phyloP scores from a whole-genome alignment of 1,140 invertebrate genomes.

The Heliothis virescens region DNA sequence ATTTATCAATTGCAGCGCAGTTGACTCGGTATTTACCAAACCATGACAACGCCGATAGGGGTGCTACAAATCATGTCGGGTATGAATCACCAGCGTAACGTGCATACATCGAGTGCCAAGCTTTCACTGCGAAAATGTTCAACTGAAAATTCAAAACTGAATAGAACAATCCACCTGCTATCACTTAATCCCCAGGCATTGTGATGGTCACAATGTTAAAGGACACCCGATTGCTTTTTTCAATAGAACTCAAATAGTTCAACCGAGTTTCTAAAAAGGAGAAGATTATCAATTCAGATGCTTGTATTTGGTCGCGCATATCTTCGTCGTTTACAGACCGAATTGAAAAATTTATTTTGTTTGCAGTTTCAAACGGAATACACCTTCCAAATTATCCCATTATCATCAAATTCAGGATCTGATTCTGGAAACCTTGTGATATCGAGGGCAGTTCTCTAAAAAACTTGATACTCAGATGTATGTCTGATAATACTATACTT shows the following conservation, averaged over 20 bases:
- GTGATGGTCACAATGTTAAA: neutral
- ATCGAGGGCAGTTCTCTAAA: neutral
- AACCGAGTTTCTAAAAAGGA: too few relatives aligned
- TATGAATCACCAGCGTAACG: slow-evolving; percentile 27
- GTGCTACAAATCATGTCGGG: slow-evolving; percentile 31
- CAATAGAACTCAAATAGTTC: neutral
- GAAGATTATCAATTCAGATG: too few relatives aligned
- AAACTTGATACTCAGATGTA: too few relatives aligned
- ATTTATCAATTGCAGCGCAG: slow-evolving; percentile 34
- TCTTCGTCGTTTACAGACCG: too few relatives aligned
- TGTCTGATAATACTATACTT: too few relatives aligned
- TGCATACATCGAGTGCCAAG: slow-evolving; percentile 32
- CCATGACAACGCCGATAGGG: slow-evolving; percentile 34
- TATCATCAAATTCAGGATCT: too few relatives aligned
- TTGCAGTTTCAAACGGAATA: too few relatives aligned
- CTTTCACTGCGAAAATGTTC: slow-evolving; percentile 31
- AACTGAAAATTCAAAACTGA: slow-evolving; percentile 25
- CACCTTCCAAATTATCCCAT: too few relatives aligned
- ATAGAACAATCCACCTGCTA: slow-evolving; percentile 11
- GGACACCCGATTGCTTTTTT: slow-evolving; percentile 1
- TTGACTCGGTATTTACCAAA: slow-evolving; percentile 32
- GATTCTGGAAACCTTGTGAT: too few relatives aligned
- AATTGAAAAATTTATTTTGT: too few relatives aligned
- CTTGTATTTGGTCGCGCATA: too few relatives aligned
- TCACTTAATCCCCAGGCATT: slow-evolving; percentile 10